phyloP scores from a whole-genome alignment of 1,140 invertebrate species.

The Diploscapter pachys region DNA sequence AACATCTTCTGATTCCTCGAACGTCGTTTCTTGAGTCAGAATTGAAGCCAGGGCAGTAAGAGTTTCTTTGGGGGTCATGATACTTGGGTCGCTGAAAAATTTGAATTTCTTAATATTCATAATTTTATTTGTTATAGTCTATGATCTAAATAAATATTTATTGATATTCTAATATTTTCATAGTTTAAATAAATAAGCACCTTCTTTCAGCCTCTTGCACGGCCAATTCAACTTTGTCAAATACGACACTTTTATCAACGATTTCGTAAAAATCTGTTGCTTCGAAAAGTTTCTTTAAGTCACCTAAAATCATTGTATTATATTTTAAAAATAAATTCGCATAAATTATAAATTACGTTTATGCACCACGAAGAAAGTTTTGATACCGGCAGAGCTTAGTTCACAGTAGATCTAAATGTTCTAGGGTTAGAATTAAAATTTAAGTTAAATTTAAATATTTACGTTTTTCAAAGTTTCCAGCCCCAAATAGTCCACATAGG shows the following conservation, averaged over 20 bases:
- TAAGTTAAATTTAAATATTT: constrained; percentile 19
- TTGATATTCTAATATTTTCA: neutral
- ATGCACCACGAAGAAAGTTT: constrained; percentile 48
- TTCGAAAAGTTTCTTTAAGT: constrained; percentile 45
- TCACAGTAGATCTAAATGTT: constrained; percentile 48
- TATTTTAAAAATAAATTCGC: neutral
- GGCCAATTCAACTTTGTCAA: constrained; percentile 17
- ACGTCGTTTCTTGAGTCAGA: constrained; percentile 14
- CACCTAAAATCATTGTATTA: constrained; percentile 33
- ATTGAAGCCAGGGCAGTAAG: constrained; percentile 28
- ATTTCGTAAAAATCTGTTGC: constrained; percentile 47
- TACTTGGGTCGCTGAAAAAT: neutral
- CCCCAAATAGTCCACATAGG: constrained; percentile 54
- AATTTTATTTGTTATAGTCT: neutral
- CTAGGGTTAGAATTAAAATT: neutral
- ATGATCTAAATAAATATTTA: neutral
- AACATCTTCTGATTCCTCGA: constrained; percentile 17
- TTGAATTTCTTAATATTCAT: neutral
- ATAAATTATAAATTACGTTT: constrained; percentile 37
- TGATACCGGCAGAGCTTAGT: constrained; percentile 36
- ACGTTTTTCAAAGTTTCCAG: constrained; percentile 48
- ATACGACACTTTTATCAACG: constrained; percentile 26
- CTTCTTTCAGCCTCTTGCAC: constrained; percentile 13
- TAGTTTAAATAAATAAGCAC: constrained; percentile 3
- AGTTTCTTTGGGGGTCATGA: constrained; percentile 2